Conservation (phyloP, 2,113 vertebrate species). For the Poeciliopsis prolifica region DNA sequence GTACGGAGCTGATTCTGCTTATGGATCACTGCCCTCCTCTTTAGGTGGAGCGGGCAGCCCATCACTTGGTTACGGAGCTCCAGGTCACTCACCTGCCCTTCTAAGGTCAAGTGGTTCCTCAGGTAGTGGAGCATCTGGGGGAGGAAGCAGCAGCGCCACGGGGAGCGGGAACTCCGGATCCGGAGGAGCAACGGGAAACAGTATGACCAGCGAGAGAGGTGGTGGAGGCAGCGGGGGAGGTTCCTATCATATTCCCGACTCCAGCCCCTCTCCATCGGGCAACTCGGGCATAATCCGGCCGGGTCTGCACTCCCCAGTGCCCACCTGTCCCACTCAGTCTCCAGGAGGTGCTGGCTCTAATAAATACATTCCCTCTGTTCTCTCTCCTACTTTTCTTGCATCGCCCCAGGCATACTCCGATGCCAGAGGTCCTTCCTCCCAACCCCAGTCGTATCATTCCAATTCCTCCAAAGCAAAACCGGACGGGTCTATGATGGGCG, state of each 20-base stretch:
- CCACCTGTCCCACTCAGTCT: constrained; percentile 84
- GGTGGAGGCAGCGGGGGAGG: constrained; percentile 73
- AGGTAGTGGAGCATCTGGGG: constrained; percentile 75
- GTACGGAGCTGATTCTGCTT: constrained; percentile 80
- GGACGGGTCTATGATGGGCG: constrained; percentile 75
- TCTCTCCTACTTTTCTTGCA: constrained; percentile 87
- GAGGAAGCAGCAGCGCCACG: constrained; percentile 70
- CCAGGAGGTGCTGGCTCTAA: constrained; percentile 84
- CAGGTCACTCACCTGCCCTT: constrained; percentile 92
- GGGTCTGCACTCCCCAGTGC: constrained; percentile 87
- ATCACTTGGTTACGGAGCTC: constrained; percentile 86
- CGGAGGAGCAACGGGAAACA: constrained; percentile 72
- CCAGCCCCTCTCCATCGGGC: constrained; percentile 88
- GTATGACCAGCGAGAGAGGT: constrained; percentile 71
- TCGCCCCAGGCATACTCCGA: constrained; percentile 83
- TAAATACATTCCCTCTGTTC: constrained; percentile 90
- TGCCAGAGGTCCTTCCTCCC: constrained; percentile 74
- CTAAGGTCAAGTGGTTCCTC: constrained; percentile 82
- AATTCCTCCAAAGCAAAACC: constrained; percentile 78
- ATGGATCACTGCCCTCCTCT: constrained; percentile 80
- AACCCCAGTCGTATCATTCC: constrained; percentile 78
- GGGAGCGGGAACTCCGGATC: constrained; percentile 75
- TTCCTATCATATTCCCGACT: constrained; percentile 84
- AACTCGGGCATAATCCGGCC: constrained; percentile 88
- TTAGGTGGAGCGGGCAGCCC: constrained; percentile 87